Conservation (phyloP, 2,113 vertebrate species). For the Herpetotheres cachinnans region DNA sequence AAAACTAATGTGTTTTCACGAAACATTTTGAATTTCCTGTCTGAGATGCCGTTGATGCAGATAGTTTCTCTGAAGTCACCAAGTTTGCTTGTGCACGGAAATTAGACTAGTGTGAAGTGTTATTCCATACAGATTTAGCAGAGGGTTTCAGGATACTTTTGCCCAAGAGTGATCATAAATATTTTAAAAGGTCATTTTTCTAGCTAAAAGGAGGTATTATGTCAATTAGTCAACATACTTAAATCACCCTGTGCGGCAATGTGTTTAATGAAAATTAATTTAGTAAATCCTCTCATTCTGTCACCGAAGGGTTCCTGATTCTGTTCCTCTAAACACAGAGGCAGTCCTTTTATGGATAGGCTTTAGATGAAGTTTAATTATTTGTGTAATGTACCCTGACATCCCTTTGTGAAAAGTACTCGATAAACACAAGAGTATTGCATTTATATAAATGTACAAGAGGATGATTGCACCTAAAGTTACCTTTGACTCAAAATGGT, state of each 20-base stretch:
- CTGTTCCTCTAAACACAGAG: neutral
- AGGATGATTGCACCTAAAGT: neutral
- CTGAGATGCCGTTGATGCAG: neutral
- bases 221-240: neutral
- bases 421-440: neutral
- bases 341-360: neutral
- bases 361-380: neutral
- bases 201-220: neutral
- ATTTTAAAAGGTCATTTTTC: slow-evolving; percentile 36
- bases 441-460: neutral
- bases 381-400: neutral
- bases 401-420: neutral
- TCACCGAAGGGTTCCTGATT: neutral
- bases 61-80: neutral
- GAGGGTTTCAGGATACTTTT: neutral
- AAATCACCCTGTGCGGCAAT: neutral
- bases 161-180: neutral
- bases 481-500: neutral
- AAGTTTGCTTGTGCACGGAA: neutral
- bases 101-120: neutral
- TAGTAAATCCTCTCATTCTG: neutral
- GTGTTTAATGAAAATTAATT: slow-evolving; percentile 19
- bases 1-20: neutral
- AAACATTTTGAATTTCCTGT: neutral
- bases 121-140: neutral